These are phyloP conservation scores for Leptinotarsa lineolata DNA, from an alignment of 1,140 invertebrate genomes.

Conservation along the genomic window DNA sequence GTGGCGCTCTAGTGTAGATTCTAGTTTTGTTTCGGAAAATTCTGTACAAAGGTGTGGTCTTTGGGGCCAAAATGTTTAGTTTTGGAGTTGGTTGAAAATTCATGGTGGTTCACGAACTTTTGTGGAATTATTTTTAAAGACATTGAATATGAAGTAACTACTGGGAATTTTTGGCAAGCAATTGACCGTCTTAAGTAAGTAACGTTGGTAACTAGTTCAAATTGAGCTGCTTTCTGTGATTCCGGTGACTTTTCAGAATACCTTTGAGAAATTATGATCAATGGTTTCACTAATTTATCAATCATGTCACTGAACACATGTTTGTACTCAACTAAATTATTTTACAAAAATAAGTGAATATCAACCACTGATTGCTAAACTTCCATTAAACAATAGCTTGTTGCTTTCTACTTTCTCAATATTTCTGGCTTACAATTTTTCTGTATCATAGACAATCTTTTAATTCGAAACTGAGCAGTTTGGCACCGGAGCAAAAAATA, in stretches of 20 bases:
- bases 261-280: no score
- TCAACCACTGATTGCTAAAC: not conserved
- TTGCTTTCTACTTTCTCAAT: not conserved
- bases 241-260: no score
- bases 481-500: conserved; percentile 7
- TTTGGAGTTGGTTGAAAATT: not conserved
- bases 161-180: no score
- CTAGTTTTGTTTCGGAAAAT: conserved; percentile 6
- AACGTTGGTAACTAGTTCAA: no score
- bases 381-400: not conserved
- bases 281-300: no score
- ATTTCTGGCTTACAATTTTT: conserved; percentile 14
- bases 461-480: conserved; percentile 20
- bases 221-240: no score
- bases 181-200: no score
- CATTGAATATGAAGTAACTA: no score
- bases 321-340: no score
- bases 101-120: not conserved
- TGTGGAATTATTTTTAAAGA: not conserved
- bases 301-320: no score
- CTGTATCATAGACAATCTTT: conserved; percentile 23
- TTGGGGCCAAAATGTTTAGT: conserved; percentile 28
- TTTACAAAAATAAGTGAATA: no score
- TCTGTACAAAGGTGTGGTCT: conserved; percentile 19
- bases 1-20: conserved; percentile 12